Evolutionary conservation across 2,113 vertebrate species (phyloP), one percentile per base, ranked within the genome.

Genomic region (Phalacrocorax aristotelis): DNA sequence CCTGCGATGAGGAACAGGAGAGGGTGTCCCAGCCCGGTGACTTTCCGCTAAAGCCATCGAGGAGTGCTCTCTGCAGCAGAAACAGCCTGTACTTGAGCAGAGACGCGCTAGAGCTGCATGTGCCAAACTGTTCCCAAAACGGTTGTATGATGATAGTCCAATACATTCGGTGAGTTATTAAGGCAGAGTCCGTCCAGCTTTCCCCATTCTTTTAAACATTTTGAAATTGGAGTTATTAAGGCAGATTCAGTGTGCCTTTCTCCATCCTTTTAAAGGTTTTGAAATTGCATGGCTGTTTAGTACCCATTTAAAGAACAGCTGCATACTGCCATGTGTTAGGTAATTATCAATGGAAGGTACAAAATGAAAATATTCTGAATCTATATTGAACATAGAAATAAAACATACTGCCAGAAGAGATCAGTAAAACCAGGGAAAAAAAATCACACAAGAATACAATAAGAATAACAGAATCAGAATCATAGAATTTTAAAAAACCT

Each of bases 41-140:
- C 6, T 25, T 57, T 29, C 54, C 36, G 4, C 36, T 13, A 3
- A 6, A 6, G 26, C 22, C 11, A 54, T 22, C 0, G 1, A 68
- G 60, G 32, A 21, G 51, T 6, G 22, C 13, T 46, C 36, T 15
- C 52, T 2, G 46, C 46, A n/a, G 51, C 58, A 40, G 46, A 16
- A 13, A 78, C 71, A 65, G 38, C 30, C 60, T 52, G 57, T 46
- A 25, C 44, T 58, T 8, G 23, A 5, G 40, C 6, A 0, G 12
- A 25, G 64, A 34, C 7, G 6, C 19, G 20, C 32, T 22, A 16
- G 20, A n/a, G 17, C 36, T 15, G 46, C 8, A 46, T 34, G 2
- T 14, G 32, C 22, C 49, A 42, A 9, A 27, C 44, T n/a, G 36
- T 52, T 42, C 83, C 62, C 40, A 38, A n/a, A 62, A 29, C 2